Evolutionary conservation across 92 coral and sea anemone genomes (phyloP).

Genomic region (Isaurus tuberculatus): DNA sequence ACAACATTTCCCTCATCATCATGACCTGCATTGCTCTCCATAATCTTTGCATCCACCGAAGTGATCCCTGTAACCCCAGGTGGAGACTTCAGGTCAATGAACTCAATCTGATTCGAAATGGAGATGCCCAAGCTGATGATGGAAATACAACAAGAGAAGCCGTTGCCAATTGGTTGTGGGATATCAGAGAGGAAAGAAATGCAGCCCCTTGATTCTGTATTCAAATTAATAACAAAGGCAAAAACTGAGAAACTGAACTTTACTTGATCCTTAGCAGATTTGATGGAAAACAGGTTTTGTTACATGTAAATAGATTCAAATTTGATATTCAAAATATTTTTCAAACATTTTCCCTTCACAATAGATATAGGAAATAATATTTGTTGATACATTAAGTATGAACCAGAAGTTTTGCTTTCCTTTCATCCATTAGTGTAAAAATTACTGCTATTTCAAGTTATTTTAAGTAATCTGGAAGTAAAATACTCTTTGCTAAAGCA

Average conservation of each 20-base stretch:
- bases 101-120: slow-evolving; percentile 38
- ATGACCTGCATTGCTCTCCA: slow-evolving; percentile 57
- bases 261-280: too few relatives aligned
- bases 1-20: slow-evolving; percentile 26
- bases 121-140: slow-evolving; percentile 42
- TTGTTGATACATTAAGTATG: slow-evolving; percentile 22
- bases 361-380: neutral
- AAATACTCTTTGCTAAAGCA: slow-evolving; percentile 36
- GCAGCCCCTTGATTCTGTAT: too few relatives aligned
- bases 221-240: too few relatives aligned
- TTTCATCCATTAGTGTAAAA: slow-evolving; percentile 12
- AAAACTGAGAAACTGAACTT: too few relatives aligned
- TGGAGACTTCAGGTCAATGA: slow-evolving; percentile 58
- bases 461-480: slow-evolving; percentile 42
- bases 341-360: too few relatives aligned
- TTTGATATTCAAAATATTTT: too few relatives aligned
- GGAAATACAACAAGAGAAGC: slow-evolving; percentile 36
- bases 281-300: too few relatives aligned
- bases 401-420: slow-evolving; percentile 32
- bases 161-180: slow-evolving; percentile 49
- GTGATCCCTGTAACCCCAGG: slow-evolving; percentile 58
- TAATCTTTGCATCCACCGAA: slow-evolving; percentile 51
- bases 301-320: too few relatives aligned
- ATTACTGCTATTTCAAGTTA: slow-evolving; percentile 40
- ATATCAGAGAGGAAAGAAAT: slow-evolving; percentile 29